These are phyloP conservation scores for Xylocampa areola DNA, from an alignment of 2,888 invertebrate genomes.

Conservation along the genomic window DNA sequence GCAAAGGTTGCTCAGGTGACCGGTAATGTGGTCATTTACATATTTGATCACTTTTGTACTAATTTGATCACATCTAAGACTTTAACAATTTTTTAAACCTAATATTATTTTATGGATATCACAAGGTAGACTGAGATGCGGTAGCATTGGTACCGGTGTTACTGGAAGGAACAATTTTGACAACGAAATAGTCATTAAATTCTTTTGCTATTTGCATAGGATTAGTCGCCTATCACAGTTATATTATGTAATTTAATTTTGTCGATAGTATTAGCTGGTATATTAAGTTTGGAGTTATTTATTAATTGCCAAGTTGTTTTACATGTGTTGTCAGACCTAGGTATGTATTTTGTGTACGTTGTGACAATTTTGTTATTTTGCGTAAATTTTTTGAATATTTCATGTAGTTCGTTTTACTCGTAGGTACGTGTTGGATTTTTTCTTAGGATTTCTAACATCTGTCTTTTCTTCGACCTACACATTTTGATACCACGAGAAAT, in stretches of 20 bases:
- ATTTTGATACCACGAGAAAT: no score
- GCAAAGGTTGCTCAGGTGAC: slow-evolving; percentile 5
- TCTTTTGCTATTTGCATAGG: slow-evolving; percentile 4
- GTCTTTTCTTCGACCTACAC: slow-evolving; percentile 2
- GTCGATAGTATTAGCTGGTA: slow-evolving; percentile 2
- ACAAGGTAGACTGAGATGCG: slow-evolving; percentile 5
- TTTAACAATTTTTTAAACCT: slow-evolving; percentile 5
- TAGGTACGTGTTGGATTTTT: neutral
- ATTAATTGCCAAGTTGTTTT: no score
- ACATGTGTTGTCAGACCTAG: neutral
- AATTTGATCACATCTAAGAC: slow-evolving; percentile 2
- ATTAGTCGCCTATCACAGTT: slow-evolving; percentile 4
- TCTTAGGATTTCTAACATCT: neutral
- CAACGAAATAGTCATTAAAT: no score
- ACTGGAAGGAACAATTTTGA: no score
- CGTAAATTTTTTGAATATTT: slow-evolving; percentile 6
- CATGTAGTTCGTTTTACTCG: slow-evolving; percentile 1
- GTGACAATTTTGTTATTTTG: slow-evolving; percentile 9
- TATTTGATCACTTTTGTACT: slow-evolving; percentile 10
- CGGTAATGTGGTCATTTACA: slow-evolving; percentile 3
- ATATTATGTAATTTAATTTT: no score
- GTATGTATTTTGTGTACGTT: slow-evolving; percentile 2
- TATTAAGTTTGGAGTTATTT: slow-evolving; percentile 4
- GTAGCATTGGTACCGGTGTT: neutral
- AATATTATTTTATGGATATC: slow-evolving; percentile 14